Evolutionary conservation across 2,888 invertebrate species (phyloP), one percentile per base, ranked within the genome.

Genomic region (Coronaproctus castanopsis): DNA sequence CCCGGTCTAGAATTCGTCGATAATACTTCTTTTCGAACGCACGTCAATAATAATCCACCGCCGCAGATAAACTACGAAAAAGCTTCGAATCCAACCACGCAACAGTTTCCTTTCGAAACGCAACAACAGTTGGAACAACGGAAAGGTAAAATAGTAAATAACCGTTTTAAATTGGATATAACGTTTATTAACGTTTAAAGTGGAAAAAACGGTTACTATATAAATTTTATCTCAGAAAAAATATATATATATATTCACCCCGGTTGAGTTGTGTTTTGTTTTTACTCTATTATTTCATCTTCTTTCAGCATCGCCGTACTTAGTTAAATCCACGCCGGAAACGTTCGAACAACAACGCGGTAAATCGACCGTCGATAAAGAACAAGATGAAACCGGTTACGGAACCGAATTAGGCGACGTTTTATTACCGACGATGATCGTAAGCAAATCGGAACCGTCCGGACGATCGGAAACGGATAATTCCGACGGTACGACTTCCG

Each of bases 1-100:
- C 86, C 86, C 53, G 84, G 84, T 66, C 77, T 87, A 58, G 87
- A 87, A 69, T 74, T 87, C 54, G 85, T 88, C 0, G 88, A 88
- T 69, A 82, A 84, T 65, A 84, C 82, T 65, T 85, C 84, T 66
- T 88, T 88, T 73, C 83, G 87, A 67, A 86, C 87, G 0, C 78
- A 83, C 66, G 76, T 78, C 2, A 78, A 77, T 59, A 78, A 77
- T 62, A 75, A 74, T 51, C 75, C n/a, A n/a, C n/a, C 76, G 1
- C 65, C 67, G 5, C 36, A 36, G 14, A 14, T 36, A 36, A 36
- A 59, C 36, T 59, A 56, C n/a, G 59, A 59, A 20, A 55, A 52
- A 52, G 8, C 3, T 10, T 24, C 36, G 14, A 36, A 22, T 24
- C 21, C 51, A 3, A 24, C 22, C 19, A 48, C 52, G 3, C 59